Base-by-base conservation (phyloP, 2,113 vertebrate genomes). In the Tyrannus savana region DNA sequence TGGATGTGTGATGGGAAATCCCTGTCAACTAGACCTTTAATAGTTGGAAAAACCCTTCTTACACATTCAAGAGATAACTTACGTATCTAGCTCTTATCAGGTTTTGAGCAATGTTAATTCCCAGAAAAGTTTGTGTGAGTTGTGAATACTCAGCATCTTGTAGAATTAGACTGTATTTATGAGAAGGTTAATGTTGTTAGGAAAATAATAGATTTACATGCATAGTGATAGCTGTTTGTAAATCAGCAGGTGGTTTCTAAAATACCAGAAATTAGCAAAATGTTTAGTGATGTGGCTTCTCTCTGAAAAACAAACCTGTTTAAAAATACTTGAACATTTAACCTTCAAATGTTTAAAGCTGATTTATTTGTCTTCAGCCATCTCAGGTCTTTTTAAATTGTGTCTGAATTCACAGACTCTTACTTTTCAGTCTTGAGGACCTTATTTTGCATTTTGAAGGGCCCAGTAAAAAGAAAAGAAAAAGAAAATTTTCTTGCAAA, bases 181-280 rank as follows among this genome's bases (percentile, higher is more conserved):
- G 68, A 90, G 53, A 81, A 94, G n/a, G 19, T 52, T 88, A 88
- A 93, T 72, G 76, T 76, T 89, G 44, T 79, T 91, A 96, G 68
- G 52, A 90, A 92, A 94, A 92, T 37, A 93, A 90, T 94, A 41
- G 77, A 90, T 93, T 84, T 92, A 72, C 39, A 78, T 90, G 56
- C 52, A 31, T 56, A 60, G 68, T 63, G 77, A 90, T 76, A 78
- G 52, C 68, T 93, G 66, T 88, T 95, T 90, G 56, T 84, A 90
- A 88, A 89, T 92, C 95, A 96, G 93, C 87, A 92, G 88, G 92
- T 95, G 73, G 73, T 88, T 96, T 88, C 60, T 90, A 68, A 91
- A 94, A 84, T 94, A 84, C 19, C 56, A 93, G 73, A 92, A 95
- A 87, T 88, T 78, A 75, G 79, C 55, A 68, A 93, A 93, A 88